Conservation (phyloP, 30 jellyfish, hydroid and myxozoan genomes). For the Aurelia aurita region DNA sequence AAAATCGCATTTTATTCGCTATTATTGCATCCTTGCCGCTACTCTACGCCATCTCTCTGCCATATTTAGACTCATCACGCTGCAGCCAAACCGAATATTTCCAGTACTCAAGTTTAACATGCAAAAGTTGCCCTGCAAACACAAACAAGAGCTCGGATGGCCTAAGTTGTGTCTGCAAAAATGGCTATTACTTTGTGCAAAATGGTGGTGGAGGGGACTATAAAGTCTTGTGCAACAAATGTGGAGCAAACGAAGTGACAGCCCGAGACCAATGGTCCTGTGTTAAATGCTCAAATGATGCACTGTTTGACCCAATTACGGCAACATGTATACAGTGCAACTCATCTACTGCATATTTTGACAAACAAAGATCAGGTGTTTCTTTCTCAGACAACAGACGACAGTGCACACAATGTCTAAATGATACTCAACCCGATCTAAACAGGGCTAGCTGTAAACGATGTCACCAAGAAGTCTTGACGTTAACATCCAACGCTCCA, state of each 20-base stretch:
- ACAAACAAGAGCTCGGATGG: constrained; percentile 70
- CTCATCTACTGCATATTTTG: constrained; percentile 46
- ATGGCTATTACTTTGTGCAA: constrained; percentile 61
- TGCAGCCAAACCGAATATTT: constrained; percentile 72
- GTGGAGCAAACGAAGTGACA: constrained; percentile 62
- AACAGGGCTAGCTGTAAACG: constrained; percentile 62
- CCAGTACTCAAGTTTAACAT: constrained; percentile 85
- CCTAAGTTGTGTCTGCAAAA: constrained; percentile 81
- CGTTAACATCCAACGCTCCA: constrained; percentile 44
- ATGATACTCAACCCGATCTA: constrained; percentile 62
- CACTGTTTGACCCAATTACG: constrained; percentile 53
- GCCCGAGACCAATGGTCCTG: constrained; percentile 88
- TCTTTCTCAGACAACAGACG: constrained; percentile 45
- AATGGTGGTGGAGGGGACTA: constrained; percentile 84
- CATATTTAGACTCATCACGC: constrained; percentile 73
- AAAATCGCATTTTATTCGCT: not conserved
- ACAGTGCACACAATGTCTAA: constrained; percentile 66
- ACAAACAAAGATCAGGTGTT: constrained; percentile 63
- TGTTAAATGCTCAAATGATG: constrained; percentile 57
- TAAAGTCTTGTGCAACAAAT: constrained; percentile 55
- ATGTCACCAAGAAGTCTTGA: constrained; percentile 74
- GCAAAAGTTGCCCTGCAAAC: constrained; percentile 81
- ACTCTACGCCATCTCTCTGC: constrained; percentile 24
- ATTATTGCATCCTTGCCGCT: not conserved
- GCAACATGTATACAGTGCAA: constrained; percentile 55